These are phyloP conservation scores for Phacellophora camtschatica DNA, from an alignment of 30 jellyfish, hydroid and myxozoan species.

Conservation along the genomic window DNA sequence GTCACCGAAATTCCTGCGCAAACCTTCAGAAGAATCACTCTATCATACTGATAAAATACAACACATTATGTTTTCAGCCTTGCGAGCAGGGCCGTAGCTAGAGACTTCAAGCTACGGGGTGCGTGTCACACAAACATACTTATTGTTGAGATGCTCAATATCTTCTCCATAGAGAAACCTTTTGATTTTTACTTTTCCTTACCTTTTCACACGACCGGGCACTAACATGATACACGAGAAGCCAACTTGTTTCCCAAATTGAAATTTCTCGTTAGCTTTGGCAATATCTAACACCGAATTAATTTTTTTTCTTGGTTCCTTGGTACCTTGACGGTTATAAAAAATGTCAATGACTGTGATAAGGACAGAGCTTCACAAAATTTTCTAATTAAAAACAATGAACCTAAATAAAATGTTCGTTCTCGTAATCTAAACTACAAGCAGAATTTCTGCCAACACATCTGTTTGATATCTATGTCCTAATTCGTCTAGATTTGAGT, in stretches of 20 bases:
- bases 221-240: neutral
- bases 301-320: too few relatives aligned
- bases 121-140: neutral
- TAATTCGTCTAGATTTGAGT: constrained; percentile 1
- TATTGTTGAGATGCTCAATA: neutral
- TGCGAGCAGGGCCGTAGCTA: too few relatives aligned
- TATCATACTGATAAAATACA: too few relatives aligned
- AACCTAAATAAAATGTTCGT: neutral
- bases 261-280: neutral
- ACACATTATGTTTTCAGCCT: too few relatives aligned
- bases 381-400: too few relatives aligned
- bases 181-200: neutral
- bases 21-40: too few relatives aligned
- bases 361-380: too few relatives aligned
- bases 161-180: neutral
- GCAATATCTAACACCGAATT: too few relatives aligned
- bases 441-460: neutral
- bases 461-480: neutral
- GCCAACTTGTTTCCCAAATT: neutral
- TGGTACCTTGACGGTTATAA: too few relatives aligned
- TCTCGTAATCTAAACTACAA: neutral
- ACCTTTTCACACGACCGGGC: neutral
- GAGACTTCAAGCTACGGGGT: too few relatives aligned
- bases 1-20: too few relatives aligned
- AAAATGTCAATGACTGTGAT: too few relatives aligned